Percentiles rank a stretch among this genome's conserved stretches.
phyloP scores from a whole-genome alignment of 2,797 vertebrate genomes.

The Emydoidea blandingii region DNA sequence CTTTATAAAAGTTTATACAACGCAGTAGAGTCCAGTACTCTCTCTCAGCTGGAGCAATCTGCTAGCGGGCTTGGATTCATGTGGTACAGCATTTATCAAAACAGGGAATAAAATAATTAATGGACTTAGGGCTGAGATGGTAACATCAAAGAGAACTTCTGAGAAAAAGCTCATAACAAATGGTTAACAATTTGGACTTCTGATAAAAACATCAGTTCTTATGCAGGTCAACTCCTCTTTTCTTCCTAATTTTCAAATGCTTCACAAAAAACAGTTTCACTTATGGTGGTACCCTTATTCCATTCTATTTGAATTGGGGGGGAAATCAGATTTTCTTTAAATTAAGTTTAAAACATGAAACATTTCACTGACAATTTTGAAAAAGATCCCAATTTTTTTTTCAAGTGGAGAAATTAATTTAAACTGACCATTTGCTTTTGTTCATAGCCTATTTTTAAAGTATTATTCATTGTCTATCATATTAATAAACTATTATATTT shows the following conservation, averaged over 20 bases:
- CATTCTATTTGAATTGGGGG: neutral
- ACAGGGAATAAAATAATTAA: neutral
- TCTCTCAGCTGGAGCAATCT: neutral
- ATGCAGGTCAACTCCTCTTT: neutral
- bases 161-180: neutral
- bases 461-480: conserved; percentile 70
- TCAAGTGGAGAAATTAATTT: neutral
- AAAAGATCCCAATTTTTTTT: neutral
- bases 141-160: neutral
- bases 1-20: conserved; percentile 39
- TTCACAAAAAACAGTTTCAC: neutral
- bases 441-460: conserved; percentile 51
- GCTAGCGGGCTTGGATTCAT: neutral
- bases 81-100: neutral
- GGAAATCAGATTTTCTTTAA: neutral
- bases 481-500: conserved; percentile 78
- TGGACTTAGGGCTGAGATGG: neutral
- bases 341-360: neutral
- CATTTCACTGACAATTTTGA: neutral
- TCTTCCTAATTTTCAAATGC: neutral
- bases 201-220: neutral
- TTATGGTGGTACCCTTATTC: neutral
- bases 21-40: neutral
- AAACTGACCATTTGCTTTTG: conserved; percentile 53
- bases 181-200: neutral